These are phyloP conservation scores for Scelioninae gen. 2 DNA, from an alignment of 2,888 invertebrate species.

Conservation along the genomic window DNA sequence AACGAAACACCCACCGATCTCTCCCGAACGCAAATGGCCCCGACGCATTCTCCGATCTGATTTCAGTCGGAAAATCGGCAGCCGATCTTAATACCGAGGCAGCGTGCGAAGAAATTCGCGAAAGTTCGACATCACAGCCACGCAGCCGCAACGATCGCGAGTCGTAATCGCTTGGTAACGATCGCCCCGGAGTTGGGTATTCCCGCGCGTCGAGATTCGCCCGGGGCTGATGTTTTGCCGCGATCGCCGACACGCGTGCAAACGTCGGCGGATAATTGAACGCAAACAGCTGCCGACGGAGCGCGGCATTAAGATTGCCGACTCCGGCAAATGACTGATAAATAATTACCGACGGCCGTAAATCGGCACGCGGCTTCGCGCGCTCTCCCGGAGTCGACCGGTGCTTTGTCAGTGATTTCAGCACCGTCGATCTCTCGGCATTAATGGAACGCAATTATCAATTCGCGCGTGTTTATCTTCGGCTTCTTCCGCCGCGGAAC, in stretches of 20 bases:
- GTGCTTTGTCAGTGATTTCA: constrained; percentile 33
- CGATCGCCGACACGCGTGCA: not conserved
- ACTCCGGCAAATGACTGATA: no score
- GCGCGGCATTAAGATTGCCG: no score
- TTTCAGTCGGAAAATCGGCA: no score
- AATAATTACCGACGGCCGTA: constrained; percentile 1
- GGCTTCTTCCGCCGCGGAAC: constrained; percentile 16
- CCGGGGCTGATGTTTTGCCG: constrained; percentile 22
- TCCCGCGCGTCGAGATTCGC: constrained; percentile 16
- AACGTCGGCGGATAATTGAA: constrained; percentile 18
- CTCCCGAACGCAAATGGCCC: no score
- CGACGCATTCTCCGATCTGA: no score
- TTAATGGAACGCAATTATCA: constrained; percentile 45
- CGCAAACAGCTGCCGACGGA: constrained; percentile 10
- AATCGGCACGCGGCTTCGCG: not conserved
- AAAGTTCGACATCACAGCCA: no score
- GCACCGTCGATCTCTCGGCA: constrained; percentile 18
- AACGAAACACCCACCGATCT: no score
- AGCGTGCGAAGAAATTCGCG: no score
- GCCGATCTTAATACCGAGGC: no score
- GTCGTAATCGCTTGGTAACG: constrained; percentile 30
- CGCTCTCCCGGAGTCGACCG: not conserved
- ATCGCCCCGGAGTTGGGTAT: constrained; percentile 15
- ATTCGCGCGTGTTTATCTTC: constrained; percentile 41
- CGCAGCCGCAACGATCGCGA: constrained; percentile 44